These are phyloP conservation scores for Oryzaephilus surinamensis DNA, from an alignment of 1,140 invertebrate genomes.

Conservation along the genomic window DNA sequence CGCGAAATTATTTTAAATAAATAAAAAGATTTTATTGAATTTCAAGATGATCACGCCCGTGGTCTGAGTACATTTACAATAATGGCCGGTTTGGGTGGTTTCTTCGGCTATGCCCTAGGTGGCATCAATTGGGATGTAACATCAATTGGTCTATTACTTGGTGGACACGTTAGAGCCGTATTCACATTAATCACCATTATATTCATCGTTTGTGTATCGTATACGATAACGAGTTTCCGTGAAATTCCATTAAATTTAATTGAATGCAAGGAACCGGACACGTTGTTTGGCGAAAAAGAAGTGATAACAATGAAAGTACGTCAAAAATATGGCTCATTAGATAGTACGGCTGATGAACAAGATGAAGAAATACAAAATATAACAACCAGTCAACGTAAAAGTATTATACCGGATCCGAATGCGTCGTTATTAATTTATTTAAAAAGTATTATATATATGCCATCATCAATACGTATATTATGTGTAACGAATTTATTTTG, in stretches of 20 bases:
- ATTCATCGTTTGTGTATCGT: conserved; percentile 68
- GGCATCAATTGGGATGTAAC: conserved; percentile 90
- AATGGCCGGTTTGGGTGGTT: conserved; percentile 92
- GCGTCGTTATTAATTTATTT: conserved; percentile 65
- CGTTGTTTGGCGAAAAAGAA: conserved; percentile 1
- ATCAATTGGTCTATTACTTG: conserved; percentile 60
- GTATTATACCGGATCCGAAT: conserved; percentile 33
- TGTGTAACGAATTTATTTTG: conserved; percentile 93
- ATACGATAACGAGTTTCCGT: conserved; percentile 75
- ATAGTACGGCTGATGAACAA: neutral
- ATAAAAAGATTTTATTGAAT: conserved; percentile 7
- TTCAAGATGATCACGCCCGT: conserved; percentile 79
- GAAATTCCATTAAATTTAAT: conserved; percentile 68
- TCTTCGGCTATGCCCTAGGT: conserved; percentile 85
- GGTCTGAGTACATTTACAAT: conserved; percentile 92
- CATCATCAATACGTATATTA: conserved; percentile 70
- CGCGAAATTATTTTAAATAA: neutral
- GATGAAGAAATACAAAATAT: neutral
- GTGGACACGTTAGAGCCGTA: conserved; percentile 82
- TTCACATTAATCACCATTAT: conserved; percentile 82
- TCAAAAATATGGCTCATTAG: conserved; percentile 15
- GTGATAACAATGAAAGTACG: neutral
- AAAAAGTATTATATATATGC: conserved; percentile 82
- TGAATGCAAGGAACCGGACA: conserved; percentile 26
- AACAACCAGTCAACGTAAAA: conserved; percentile 9